phyloP scores from a whole-genome alignment of 2,113 vertebrate species.

The Silurus glanis region DNA sequence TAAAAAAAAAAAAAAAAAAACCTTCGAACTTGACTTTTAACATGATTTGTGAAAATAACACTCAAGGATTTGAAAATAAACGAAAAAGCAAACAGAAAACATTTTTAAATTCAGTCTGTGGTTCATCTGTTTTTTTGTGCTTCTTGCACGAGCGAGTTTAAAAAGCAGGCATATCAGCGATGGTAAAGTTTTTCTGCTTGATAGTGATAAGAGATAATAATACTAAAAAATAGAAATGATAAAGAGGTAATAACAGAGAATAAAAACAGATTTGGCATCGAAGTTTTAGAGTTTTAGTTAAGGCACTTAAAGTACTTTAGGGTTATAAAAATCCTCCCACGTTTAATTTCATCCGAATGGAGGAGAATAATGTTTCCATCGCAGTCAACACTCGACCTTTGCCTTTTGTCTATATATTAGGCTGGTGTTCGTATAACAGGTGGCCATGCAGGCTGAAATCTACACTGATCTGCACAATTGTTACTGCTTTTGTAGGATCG shows the following conservation, averaged over 20 bases:
- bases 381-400: background rate
- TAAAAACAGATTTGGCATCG: background rate
- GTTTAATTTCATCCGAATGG: background rate
- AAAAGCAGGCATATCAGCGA: background rate
- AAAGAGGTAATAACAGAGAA: background rate
- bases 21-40: too few species aligned
- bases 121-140: background rate
- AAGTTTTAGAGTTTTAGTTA: background rate
- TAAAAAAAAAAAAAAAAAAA: too few species aligned
- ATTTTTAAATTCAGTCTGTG: background rate
- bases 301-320: background rate
- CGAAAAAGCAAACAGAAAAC: too few species aligned
- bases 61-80: too few species aligned
- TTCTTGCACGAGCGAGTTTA: background rate
- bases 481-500: background rate
- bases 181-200: background rate
- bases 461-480: background rate
- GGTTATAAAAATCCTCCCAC: background rate
- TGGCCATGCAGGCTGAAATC: background rate
- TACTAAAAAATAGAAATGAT: background rate
- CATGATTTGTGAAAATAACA: too few species aligned
- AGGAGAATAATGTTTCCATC: background rate
- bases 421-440: background rate
- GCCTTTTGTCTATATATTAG: background rate
- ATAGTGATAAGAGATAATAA: background rate